Conservation (phyloP, 2,888 invertebrate species). For the Drosophila yooni region DNA sequence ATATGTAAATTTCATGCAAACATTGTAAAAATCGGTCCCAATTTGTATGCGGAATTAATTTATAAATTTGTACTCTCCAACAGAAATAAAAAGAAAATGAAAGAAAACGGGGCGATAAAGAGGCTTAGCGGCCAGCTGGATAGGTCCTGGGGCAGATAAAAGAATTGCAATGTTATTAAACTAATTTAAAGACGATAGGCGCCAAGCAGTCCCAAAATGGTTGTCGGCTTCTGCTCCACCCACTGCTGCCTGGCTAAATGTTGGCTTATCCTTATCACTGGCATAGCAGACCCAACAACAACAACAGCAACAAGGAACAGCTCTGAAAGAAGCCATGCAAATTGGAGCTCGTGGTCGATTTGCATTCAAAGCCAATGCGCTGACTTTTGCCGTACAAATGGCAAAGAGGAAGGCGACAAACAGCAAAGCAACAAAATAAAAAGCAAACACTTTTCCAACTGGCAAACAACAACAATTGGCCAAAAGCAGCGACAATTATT, state of each 20-base stretch:
- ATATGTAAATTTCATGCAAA: slow-evolving; percentile 1
- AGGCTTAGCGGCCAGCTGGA: slow-evolving; percentile 53
- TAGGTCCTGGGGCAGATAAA: slow-evolving; percentile 61
- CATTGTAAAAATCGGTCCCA: neutral
- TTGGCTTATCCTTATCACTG: slow-evolving; percentile 52
- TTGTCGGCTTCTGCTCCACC: slow-evolving; percentile 6
- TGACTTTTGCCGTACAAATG: slow-evolving; percentile 67
- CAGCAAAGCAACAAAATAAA: slow-evolving; percentile 56
- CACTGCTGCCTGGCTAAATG: slow-evolving; percentile 29
- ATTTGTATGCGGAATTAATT: slow-evolving; percentile 20
- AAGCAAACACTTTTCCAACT: slow-evolving; percentile 65
- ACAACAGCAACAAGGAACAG: slow-evolving; percentile 11
- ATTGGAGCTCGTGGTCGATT: slow-evolving; percentile 71
- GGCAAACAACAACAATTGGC: slow-evolving; percentile 50
- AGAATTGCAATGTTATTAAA: slow-evolving; percentile 71
- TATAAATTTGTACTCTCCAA: slow-evolving; percentile 9
- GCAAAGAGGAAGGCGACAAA: slow-evolving; percentile 23
- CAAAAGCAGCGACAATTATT: slow-evolving; percentile 46
- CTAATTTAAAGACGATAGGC: slow-evolving; percentile 80
- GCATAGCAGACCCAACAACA: slow-evolving; percentile 48
- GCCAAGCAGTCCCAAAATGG: slow-evolving; percentile 35
- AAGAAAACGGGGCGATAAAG: slow-evolving; percentile 34
- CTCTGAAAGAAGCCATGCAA: slow-evolving; percentile 60
- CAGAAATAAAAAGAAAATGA: neutral
- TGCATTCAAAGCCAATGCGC: slow-evolving; percentile 74